phyloP scores from a whole-genome alignment of 2,113 vertebrate genomes.

The Tenrec ecaudatus region DNA sequence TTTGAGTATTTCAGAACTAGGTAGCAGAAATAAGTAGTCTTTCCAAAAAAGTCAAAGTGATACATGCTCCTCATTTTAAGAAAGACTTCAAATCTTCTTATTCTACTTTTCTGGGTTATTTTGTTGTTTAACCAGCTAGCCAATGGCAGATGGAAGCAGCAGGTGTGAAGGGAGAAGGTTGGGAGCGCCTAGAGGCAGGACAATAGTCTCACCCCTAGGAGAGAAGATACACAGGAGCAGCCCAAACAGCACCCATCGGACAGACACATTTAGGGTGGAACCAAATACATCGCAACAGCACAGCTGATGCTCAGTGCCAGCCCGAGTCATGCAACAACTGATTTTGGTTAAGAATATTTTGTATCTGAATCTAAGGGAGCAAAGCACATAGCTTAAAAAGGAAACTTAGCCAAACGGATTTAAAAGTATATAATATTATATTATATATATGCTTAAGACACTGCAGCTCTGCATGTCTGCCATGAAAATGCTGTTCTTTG shows the following conservation, averaged over 20 bases:
- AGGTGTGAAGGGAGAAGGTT: neutral
- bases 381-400: neutral
- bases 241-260: neutral
- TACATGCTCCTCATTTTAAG: neutral
- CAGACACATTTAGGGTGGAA: neutral
- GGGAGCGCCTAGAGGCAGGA: neutral
- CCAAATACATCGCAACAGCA: neutral
- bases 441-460: too few species aligned
- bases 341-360: neutral
- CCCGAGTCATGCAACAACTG: neutral
- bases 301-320: neutral
- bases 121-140: neutral
- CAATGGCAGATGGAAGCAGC: neutral
- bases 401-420: neutral
- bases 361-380: neutral
- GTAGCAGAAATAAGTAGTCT: neutral
- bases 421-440: too few species aligned
- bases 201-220: neutral
- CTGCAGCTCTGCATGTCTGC: neutral
- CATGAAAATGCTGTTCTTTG: neutral
- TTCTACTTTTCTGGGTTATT: neutral
- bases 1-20: conserved; percentile 16
- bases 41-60: neutral
- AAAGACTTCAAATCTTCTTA: neutral
- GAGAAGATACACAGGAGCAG: neutral